Evolutionary conservation across 2,888 invertebrate genomes (phyloP), one percentile per base, ranked within the genome.

Genomic region (Tubulanus polymorphus): DNA sequence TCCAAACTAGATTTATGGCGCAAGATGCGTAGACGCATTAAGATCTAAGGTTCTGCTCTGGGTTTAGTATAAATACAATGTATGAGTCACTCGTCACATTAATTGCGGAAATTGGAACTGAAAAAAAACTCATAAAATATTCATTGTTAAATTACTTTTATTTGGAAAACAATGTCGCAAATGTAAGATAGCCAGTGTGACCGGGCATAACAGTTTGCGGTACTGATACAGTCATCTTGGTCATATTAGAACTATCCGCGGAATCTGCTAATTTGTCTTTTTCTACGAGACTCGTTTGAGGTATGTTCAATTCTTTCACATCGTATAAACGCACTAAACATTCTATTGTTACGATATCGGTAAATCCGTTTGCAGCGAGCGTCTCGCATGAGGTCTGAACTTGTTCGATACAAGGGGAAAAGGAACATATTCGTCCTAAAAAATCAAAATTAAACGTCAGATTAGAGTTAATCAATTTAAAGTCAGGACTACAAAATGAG

Each of bases 351-450:
- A 85, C 84, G 53, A 95, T 82, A 68, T 93, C 91, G 55, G 87
- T 85, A 78, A 95, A 96, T 5, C 91, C 91, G 45, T 85, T 77
- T 35, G 86, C 82, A 53, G 84, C 81, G 29, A 99, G 82, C 26
- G 84, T 84, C 37, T 84, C 78, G 75, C 90, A 92, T 8, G 91
- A 92, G 60, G 88, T 86, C 80, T 96, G 95, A 0, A 96, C 95
- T 84, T 99, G 99, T 80, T 99, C 99, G 64, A 99, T 95, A 80
- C 99, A 99, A 0, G 99, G 99, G 0, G 97, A 97, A 81, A 99
- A 99, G 0, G 94, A 94, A 78, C 96, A 95, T 64, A 99, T 85
- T 67, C 95, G 85, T 2, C 97, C 96, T 67, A n/a, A n/a, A n/a
- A n/a, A n/a, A n/a, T n/a, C n/a, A n/a, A n/a, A n/a, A n/a, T n/a